phyloP scores from a whole-genome alignment of 2,113 vertebrate genomes.

The Puffinus mauretanicus region DNA sequence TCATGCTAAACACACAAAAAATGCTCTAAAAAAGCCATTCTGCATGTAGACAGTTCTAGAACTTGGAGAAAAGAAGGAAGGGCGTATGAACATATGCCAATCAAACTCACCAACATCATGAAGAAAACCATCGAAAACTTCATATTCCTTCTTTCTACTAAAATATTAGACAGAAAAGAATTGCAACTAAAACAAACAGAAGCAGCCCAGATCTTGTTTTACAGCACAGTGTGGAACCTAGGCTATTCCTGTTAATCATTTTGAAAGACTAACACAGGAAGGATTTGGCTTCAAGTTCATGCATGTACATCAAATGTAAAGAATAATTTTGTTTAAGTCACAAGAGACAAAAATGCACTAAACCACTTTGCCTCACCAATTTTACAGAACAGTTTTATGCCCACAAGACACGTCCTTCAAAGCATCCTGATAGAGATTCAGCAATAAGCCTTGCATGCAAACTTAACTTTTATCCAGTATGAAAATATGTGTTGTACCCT shows the following conservation, averaged over 20 bases:
- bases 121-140: background rate
- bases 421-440: background rate
- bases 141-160: background rate
- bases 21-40: background rate
- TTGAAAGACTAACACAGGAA: background rate
- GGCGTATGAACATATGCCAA: background rate
- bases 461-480: background rate
- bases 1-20: background rate
- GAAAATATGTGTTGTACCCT: background rate
- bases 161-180: background rate
- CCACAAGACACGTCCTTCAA: background rate
- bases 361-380: background rate
- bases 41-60: accelerated
- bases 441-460: background rate
- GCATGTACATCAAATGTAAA: background rate
- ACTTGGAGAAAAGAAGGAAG: background rate
- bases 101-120: background rate
- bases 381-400: background rate
- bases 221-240: background rate
- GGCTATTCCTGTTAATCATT: background rate
- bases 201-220: background rate
- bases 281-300: background rate
- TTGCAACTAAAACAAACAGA: background rate
- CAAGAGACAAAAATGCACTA: background rate
- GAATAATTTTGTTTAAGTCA: background rate